A percentile compares a stretch with the other conserved stretches of the same genome.
Conservation (phyloP, 2,888 invertebrate genomes). For the Lycaena phlaeas region DNA sequence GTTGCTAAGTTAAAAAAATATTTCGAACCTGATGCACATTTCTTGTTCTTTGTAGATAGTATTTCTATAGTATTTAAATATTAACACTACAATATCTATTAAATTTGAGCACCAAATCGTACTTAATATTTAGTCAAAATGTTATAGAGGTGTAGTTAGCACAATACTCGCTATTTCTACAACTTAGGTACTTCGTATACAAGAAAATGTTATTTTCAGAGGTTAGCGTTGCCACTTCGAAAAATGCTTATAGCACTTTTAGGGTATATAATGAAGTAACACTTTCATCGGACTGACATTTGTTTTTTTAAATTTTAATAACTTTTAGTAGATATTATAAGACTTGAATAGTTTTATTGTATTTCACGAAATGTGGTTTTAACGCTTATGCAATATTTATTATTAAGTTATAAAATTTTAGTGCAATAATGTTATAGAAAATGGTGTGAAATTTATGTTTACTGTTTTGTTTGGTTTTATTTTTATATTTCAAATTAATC, state of each 20-base stretch:
- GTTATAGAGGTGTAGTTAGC: conserved; percentile 45
- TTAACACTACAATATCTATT: conserved; percentile 65
- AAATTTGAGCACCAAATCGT: conserved; percentile 71
- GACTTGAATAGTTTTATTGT: conserved; percentile 45
- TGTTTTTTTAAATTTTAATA: conserved; percentile 48
- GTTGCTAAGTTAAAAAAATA: conserved; percentile 35
- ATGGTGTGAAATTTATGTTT: conserved; percentile 64
- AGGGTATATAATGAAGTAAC: conserved; percentile 40
- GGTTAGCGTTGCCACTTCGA: conserved; percentile 36
- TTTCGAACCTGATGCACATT: conserved; percentile 43
- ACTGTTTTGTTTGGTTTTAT: conserved; percentile 61
- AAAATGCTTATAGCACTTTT: conserved; percentile 41
- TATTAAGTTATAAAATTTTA: conserved; percentile 66
- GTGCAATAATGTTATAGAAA: conserved; percentile 71
- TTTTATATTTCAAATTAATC: conserved; percentile 44
- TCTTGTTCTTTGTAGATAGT: conserved; percentile 62
- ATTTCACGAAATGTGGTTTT: conserved; percentile 29
- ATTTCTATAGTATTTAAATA: conserved; percentile 50
- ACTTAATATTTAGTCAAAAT: conserved; percentile 72
- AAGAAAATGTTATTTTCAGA: conserved; percentile 40
- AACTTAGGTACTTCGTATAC: conserved; percentile 23
- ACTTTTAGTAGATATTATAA: conserved; percentile 46
- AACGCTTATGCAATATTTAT: conserved; percentile 70
- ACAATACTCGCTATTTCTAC: conserved; percentile 41
- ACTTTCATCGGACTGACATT: conserved; percentile 63